phyloP scores from a whole-genome alignment of 1,140 invertebrate species.

The Cotesia glomerata region DNA sequence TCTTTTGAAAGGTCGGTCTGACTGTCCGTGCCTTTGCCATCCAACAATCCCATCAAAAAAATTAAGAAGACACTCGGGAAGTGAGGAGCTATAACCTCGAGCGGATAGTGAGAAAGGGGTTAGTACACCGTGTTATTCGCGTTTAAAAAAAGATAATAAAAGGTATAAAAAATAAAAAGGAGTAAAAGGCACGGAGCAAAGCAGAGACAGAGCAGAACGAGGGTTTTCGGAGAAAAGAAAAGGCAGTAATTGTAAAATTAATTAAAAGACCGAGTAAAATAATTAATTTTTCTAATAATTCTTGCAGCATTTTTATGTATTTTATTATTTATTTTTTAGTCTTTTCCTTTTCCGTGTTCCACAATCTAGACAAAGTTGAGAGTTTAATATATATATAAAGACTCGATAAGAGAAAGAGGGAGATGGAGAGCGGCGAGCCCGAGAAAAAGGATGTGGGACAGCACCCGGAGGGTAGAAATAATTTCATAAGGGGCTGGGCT shows the following conservation, averaged over 20 bases:
- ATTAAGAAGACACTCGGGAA: too few relatives aligned
- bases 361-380: neutral
- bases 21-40: too few relatives aligned
- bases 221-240: constrained; percentile 15
- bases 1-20: too few relatives aligned
- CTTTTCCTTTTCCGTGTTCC: neutral
- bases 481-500: constrained; percentile 55
- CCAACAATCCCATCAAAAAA: too few relatives aligned
- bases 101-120: too few relatives aligned
- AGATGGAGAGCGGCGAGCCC: neutral
- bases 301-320: constrained; percentile 41
- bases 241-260: constrained; percentile 60
- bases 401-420: neutral
- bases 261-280: constrained; percentile 61
- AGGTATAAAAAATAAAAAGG: neutral
- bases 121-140: too few relatives aligned
- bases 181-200: neutral
- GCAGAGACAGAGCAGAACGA: neutral
- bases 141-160: constrained; percentile 1
- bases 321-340: constrained; percentile 7
- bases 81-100: too few relatives aligned
- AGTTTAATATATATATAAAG: neutral
- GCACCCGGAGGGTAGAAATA: constrained; percentile 54
- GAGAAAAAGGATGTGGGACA: constrained; percentile 15
- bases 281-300: constrained; percentile 66